Conservation (phyloP, 2,113 vertebrate species). For the Drymodes brunneopygia region DNA sequence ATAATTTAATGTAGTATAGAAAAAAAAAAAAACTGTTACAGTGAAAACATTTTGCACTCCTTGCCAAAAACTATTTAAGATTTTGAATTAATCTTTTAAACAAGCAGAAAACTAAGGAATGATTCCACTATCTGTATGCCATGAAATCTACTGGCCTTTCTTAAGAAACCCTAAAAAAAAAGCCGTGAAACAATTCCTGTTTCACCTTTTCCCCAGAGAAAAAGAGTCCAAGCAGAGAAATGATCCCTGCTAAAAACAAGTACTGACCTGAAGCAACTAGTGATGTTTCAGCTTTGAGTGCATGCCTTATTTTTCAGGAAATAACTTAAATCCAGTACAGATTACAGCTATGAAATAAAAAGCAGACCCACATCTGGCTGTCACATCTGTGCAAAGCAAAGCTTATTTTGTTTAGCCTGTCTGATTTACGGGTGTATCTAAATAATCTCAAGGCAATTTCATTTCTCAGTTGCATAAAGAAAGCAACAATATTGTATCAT, state of each 20-base stretch:
- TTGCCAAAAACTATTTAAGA: neutral
- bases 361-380: conserved; percentile 56
- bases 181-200: neutral
- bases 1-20: neutral
- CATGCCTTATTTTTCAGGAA: conserved; percentile 7
- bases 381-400: conserved; percentile 32
- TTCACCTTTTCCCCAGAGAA: neutral
- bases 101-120: neutral
- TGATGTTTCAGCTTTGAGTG: neutral
- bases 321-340: conserved; percentile 48
- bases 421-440: conserved; percentile 24
- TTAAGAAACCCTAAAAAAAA: neutral
- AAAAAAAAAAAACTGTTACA: neutral
- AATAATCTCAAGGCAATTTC: conserved; percentile 1
- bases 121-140: neutral
- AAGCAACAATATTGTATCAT: neutral
- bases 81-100: neutral
- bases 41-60: neutral
- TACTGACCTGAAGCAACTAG: neutral
- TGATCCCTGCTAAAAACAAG: neutral
- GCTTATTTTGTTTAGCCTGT: conserved; percentile 17
- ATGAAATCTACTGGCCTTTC: neutral
- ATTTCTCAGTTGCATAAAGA: conserved; percentile 19
- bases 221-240: neutral
- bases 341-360: conserved; percentile 57